Evolutionary conservation across 2,888 invertebrate species (phyloP).

Genomic region (Anoplius nigerrimus): DNA sequence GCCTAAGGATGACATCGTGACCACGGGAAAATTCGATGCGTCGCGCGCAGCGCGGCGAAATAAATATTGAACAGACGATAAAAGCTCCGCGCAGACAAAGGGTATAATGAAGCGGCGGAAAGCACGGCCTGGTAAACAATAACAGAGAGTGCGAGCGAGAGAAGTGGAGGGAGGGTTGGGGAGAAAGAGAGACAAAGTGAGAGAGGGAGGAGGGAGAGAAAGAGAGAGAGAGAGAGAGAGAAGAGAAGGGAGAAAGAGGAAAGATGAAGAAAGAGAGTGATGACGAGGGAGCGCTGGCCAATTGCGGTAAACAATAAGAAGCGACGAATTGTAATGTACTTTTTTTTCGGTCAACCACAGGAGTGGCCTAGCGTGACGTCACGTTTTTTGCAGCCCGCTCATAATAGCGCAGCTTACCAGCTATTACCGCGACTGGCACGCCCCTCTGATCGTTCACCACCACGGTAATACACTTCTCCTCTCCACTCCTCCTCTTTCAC

Average conservation of each 20-base stretch:
- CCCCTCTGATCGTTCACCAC: slow-evolving; percentile 64
- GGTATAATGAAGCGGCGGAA: slow-evolving; percentile 44
- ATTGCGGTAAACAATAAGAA: slow-evolving; percentile 41
- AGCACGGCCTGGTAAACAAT: slow-evolving; percentile 38
- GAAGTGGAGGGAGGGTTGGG: slow-evolving; percentile 17
- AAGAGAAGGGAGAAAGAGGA: too few relatives aligned
- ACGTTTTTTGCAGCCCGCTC: slow-evolving; percentile 55
- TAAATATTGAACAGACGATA: slow-evolving; percentile 44
- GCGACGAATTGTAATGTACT: slow-evolving; percentile 19
- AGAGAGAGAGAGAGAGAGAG: slow-evolving; percentile 24
- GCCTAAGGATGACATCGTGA: not conserved
- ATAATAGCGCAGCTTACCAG: slow-evolving; percentile 64
- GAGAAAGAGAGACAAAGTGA: slow-evolving; percentile 5
- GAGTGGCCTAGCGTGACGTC: slow-evolving; percentile 61
- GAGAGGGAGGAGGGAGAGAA: not conserved
- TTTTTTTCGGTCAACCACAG: slow-evolving; percentile 57
- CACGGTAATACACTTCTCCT: slow-evolving; percentile 32
- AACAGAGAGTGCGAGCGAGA: slow-evolving; percentile 26
- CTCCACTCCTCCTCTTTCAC: slow-evolving; percentile 27
- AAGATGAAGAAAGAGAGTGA: not conserved
- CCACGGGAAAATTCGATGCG: slow-evolving; percentile 29
- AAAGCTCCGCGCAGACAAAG: slow-evolving; percentile 40
- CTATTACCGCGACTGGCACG: slow-evolving; percentile 60
- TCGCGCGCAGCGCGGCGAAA: slow-evolving; percentile 26
- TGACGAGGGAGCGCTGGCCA: slow-evolving; percentile 19